Percentiles rank a stretch among this genome's conserved stretches.
These are phyloP conservation scores for Papilio machaon DNA, from an alignment of 1,140 invertebrate genomes.

Conservation along the genomic window DNA sequence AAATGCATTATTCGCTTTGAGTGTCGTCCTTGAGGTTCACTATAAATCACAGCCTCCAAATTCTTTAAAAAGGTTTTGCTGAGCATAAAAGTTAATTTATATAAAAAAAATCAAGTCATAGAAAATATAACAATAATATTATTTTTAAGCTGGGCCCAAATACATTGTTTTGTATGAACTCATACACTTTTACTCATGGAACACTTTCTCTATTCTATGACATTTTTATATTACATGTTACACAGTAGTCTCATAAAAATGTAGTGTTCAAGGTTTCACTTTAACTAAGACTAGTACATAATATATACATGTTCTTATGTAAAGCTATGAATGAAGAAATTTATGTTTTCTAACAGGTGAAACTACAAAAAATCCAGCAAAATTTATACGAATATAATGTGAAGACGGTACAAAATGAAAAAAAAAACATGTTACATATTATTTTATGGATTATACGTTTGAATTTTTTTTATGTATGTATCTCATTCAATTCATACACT, in stretches of 20 bases:
- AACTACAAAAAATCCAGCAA: too few species aligned
- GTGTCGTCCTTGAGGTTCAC: neutral
- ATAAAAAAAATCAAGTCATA: neutral
- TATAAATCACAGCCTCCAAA: neutral
- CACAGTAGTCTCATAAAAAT: neutral
- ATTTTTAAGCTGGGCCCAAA: neutral
- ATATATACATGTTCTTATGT: neutral
- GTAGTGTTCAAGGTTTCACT: neutral
- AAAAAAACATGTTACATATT: too few species aligned
- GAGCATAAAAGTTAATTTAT: neutral
- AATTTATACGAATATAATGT: too few species aligned
- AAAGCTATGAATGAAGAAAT: neutral
- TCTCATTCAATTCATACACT: too few species aligned
- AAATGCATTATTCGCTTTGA: neutral
- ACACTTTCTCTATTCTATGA: constrained; percentile 1
- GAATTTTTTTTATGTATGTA: too few species aligned
- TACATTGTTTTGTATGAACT: neutral
- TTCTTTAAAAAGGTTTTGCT: constrained; percentile 4
- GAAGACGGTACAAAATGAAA: too few species aligned
- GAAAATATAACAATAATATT: too few species aligned
- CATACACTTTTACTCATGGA: neutral
- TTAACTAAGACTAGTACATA: neutral
- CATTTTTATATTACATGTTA: neutral
- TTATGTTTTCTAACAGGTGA: too few species aligned
- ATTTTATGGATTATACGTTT: too few species aligned